phyloP scores from a whole-genome alignment of 2,888 invertebrate species.

The Alsophila aescularia region DNA sequence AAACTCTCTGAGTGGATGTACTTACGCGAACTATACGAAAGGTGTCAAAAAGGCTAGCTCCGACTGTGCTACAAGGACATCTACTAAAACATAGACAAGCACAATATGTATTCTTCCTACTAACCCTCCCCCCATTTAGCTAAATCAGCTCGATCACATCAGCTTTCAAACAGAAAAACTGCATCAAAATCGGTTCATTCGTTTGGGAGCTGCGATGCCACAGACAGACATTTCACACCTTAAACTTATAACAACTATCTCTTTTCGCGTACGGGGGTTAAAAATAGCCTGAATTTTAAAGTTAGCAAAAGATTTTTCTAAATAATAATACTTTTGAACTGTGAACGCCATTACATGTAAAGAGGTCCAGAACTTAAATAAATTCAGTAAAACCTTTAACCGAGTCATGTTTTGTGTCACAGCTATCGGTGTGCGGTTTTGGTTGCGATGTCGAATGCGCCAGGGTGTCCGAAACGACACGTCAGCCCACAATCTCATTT shows the following conservation, averaged over 20 bases:
- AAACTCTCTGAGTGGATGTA: slow-evolving; percentile 37
- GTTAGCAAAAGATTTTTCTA: not conserved
- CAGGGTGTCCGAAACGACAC: slow-evolving; percentile 64
- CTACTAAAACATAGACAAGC: no score
- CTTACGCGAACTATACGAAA: slow-evolving; percentile 2
- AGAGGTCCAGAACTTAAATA: slow-evolving; percentile 24
- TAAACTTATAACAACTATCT: no score
- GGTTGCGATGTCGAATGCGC: slow-evolving; percentile 55
- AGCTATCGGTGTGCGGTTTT: slow-evolving; percentile 45
- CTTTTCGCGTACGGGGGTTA: no score
- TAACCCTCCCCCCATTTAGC: no score
- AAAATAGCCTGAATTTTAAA: slow-evolving; percentile 1
- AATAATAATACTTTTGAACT: slow-evolving; percentile 3
- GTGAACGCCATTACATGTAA: not conserved
- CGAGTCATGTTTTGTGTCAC: slow-evolving; percentile 31
- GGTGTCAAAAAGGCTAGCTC: not conserved
- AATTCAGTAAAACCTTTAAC: slow-evolving; percentile 23
- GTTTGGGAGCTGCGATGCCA: no score
- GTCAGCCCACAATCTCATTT: slow-evolving; percentile 74
- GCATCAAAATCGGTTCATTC: no score
- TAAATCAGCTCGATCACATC: no score
- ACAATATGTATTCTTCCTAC: no score
- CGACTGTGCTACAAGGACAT: not conserved
- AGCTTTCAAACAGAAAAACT: no score
- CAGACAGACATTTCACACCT: no score